Evolutionary conservation across 2,113 vertebrate genomes (phyloP), one percentile per base, ranked within the genome.

Genomic region (Ellobius talpinus): DNA sequence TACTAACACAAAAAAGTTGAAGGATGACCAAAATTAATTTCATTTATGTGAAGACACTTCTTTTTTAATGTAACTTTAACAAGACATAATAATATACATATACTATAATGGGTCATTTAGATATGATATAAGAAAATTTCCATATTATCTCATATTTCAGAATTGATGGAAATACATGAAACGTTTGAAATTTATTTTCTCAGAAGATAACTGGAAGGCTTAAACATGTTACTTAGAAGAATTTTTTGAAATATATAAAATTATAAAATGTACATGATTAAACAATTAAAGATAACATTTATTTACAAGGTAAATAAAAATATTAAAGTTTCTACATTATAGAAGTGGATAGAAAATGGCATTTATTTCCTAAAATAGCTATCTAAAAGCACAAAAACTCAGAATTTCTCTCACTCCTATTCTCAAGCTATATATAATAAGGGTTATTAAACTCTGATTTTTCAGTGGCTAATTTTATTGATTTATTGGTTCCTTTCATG

Each of bases 21-120:
- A 65, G 26, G 65, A 68, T 65, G 12, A 81, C 29, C 21, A 65
- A 92, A 92, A 90, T 87, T 50, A 95, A 91, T 90, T 90, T 86
- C 52, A 94, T 65, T 24, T 61, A 91, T 50, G 7, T 66, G 45
- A 92, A 92, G 16, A 74, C 8, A 68, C 72, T 73, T 94, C 24
- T 58, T 89, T 87, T 84, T 90, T 61, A 82, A 58, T 58, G 11
- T 90, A 89, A 84, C 29, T 16, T 82, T 36, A 89, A 66, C 24
- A 90, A 93, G 50, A 93, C 50, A 63, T 86, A 52, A 47, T 26
- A 92, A 39, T 45, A 5, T 73, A 66, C 29, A 87, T 87, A 90
- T 52, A 47, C 6, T 36, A 0, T 45, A 87, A 93, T 58, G 58
- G 58, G 70, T 55, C 26, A 94, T 91, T 55, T 95, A 88, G 31